A percentile compares a stretch with the other conserved stretches of the same genome.
Conservation (phyloP, 2,797 vertebrate genomes). For the Xenentodon cancila region DNA sequence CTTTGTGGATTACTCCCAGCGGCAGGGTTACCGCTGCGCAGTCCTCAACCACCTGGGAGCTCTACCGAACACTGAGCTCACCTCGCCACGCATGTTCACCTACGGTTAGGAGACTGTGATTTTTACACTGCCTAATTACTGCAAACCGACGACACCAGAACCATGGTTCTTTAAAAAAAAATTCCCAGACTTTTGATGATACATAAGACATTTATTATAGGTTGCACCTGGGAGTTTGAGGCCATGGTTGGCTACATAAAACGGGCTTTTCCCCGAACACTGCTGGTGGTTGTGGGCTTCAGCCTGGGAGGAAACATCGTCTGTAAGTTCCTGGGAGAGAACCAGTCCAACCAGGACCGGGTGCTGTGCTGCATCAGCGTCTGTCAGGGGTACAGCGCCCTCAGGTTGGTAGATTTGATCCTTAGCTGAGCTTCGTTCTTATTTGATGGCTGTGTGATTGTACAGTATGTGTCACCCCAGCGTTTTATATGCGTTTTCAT, state of each 20-base stretch:
- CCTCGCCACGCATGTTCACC: slow-evolving; percentile 97
- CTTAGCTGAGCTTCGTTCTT: not conserved
- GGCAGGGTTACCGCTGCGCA: slow-evolving; percentile 93
- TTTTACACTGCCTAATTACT: not conserved
- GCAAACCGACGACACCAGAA: too few relatives aligned
- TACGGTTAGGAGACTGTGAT: slow-evolving; percentile 83
- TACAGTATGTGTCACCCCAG: not conserved
- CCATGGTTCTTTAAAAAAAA: too few relatives aligned
- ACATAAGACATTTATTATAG: too few relatives aligned
- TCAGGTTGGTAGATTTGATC: slow-evolving; percentile 82
- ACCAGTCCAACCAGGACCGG: slow-evolving; percentile 88
- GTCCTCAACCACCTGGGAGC: slow-evolving; percentile 96
- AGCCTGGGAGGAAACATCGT: slow-evolving; percentile 96
- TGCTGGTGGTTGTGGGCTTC: slow-evolving; percentile 92
- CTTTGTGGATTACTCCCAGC: slow-evolving; percentile 95
- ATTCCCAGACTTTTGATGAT: too few relatives aligned
- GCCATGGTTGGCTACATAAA: slow-evolving; percentile 93
- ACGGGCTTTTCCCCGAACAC: slow-evolving; percentile 85
- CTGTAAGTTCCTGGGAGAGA: slow-evolving; percentile 95
- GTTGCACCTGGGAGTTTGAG: slow-evolving; percentile 96
- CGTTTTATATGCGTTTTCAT: too few relatives aligned
- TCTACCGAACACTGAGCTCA: slow-evolving; percentile 91
- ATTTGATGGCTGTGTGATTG: not conserved
- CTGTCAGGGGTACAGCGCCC: slow-evolving; percentile 93
- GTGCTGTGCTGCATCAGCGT: slow-evolving; percentile 94